Base-by-base conservation (phyloP, 2,888 invertebrate genomes). In the Oxytorus armatus region DNA sequence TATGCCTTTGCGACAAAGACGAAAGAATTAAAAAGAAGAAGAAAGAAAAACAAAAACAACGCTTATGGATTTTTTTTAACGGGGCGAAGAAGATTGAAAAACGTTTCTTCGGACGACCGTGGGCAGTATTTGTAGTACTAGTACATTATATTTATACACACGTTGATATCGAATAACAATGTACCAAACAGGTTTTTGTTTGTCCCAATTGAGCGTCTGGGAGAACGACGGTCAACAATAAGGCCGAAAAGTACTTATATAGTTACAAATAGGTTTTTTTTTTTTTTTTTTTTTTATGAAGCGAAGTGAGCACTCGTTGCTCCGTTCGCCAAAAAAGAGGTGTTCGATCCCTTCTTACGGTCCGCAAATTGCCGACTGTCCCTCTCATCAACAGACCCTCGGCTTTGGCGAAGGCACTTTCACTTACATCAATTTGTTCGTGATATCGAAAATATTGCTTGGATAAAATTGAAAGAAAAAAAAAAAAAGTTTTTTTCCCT, bases 401-500 rank as follows among this genome's bases (percentile, higher is more conserved):
- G 85, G 85, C 83, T 87, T 88, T 87, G 81, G 74, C 87, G 88
- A 90, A 90, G 90, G 90, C 90, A 90, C 90, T 90, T 88, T 87
- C 85, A 84, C 83, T 88, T 85, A 86, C 85, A 44, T 25, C 86
- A 55, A 68, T 85, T 84, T 84, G 81, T 82, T 80, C 47, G 63
- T 79, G 81, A 61, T 57, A 83, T 82, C 69, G 75, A 72, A 59
- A 51, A 21, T 25, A 72, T 57, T 33, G 44, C 39, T 69, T 44
- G 51, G 49, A 61, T 72, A 7, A 23, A 69, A 23, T 39, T 18
- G n/a, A 11, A 14, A 16, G 23, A 42, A 25, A 25, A 65, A 39
- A 53, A 29, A 51, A 51, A 29, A 53, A 14, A 33, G 33, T 29
- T 29, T 29, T 42, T n/a, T 49, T 7, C 0, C 11, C 16, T 25